Evolutionary conservation across 1,140 invertebrate species (phyloP).

Genomic region (Psilanteris sp.): DNA sequence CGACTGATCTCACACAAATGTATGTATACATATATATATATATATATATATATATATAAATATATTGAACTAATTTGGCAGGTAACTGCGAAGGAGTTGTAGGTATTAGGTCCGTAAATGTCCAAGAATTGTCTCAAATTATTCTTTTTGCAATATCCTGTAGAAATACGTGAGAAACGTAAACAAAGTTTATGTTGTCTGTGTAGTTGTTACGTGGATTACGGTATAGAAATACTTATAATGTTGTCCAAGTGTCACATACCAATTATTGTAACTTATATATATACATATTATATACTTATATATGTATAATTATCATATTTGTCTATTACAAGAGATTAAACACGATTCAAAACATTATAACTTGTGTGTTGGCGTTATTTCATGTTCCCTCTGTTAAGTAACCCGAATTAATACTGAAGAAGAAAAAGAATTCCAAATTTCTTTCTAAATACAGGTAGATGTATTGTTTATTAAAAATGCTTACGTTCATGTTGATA

Average conservation of each 20-base stretch:
- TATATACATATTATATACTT: slow-evolving; percentile 59
- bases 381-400: too few species aligned
- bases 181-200: slow-evolving; percentile 25
- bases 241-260: slow-evolving; percentile 32
- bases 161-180: slow-evolving; percentile 4
- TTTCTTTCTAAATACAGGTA: too few species aligned
- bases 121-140: neutral
- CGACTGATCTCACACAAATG: slow-evolving; percentile 54
- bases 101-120: too few species aligned
- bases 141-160: neutral
- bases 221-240: slow-evolving; percentile 26
- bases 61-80: too few species aligned
- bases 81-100: too few species aligned
- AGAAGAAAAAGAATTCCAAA: too few species aligned
- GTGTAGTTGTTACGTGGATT: slow-evolving; percentile 39
- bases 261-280: slow-evolving; percentile 55
- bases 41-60: too few species aligned
- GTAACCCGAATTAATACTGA: too few species aligned
- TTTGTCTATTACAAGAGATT: slow-evolving; percentile 57
- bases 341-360: slow-evolving; percentile 52
- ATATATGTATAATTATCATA: slow-evolving; percentile 61
- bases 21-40: neutral
- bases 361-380: too few species aligned
- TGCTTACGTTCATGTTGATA: too few species aligned
- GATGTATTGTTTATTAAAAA: too few species aligned